These are phyloP conservation scores for Schizothorax lantsangensis DNA, from an alignment of 2,797 vertebrate genomes.

Conservation along the genomic window DNA sequence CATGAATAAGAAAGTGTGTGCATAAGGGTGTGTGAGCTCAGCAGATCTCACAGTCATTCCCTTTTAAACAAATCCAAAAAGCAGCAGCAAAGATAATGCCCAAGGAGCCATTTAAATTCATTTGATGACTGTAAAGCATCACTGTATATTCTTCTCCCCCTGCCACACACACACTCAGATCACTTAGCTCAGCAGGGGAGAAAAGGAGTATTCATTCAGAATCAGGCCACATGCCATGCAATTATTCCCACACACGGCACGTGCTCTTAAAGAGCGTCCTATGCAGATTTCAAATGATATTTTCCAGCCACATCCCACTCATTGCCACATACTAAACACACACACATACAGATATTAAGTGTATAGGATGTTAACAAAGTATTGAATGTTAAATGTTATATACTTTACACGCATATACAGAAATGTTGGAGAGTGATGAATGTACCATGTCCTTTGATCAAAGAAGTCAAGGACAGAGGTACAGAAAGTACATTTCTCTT, in stretches of 20 bases:
- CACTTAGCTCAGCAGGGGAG: constrained; percentile 34
- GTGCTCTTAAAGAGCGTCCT: constrained; percentile 39
- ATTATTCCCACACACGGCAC: constrained; percentile 54
- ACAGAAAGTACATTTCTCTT: background rate
- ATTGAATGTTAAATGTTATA: background rate
- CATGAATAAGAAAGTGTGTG: constrained; percentile 37
- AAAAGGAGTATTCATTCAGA: constrained; percentile 54
- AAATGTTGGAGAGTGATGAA: background rate
- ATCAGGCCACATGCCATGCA: constrained; percentile 54
- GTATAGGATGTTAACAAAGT: background rate
- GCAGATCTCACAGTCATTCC: constrained; percentile 9
- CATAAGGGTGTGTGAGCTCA: constrained; percentile 30
- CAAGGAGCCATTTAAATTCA: constrained; percentile 35
- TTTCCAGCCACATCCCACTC: constrained; percentile 21
- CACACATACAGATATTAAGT: background rate
- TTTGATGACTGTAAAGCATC: constrained; percentile 40
- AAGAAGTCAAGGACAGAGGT: background rate
- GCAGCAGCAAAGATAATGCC: constrained; percentile 11
- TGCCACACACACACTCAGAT: constrained; percentile 5
- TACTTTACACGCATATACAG: background rate
- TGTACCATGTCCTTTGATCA: background rate
- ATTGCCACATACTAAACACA: constrained; percentile 13
- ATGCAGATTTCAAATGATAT: constrained; percentile 52
- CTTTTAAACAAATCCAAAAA: constrained; percentile 29
- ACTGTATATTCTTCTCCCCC: constrained; percentile 21